These are phyloP conservation scores for Hemibagrus wyckioides DNA, from an alignment of 2,113 vertebrate genomes.

Conservation along the genomic window DNA sequence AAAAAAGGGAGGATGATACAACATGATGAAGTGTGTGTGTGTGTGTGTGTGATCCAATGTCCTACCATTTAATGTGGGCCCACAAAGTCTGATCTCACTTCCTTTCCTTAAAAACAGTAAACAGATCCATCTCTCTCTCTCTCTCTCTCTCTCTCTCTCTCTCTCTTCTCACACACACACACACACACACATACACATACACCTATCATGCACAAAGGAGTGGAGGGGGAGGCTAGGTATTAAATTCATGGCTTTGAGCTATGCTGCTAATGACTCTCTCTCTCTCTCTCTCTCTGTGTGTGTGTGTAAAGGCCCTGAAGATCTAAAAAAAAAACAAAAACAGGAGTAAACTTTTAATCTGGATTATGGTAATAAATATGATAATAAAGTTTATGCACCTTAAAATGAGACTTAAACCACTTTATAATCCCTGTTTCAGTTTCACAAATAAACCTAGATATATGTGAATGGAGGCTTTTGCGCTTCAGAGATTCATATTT, in stretches of 20 bases:
- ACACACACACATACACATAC: slow-evolving; percentile 33
- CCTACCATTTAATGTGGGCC: neutral
- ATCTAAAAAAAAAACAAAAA: neutral
- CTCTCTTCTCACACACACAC: slow-evolving; percentile 2
- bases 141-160: neutral
- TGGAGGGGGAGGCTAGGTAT: slow-evolving; percentile 1
- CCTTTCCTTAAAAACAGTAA: slow-evolving; percentile 34
- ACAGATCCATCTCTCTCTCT: slow-evolving; percentile 5
- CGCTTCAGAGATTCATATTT: neutral
- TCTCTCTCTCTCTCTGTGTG: neutral
- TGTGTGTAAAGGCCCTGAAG: neutral
- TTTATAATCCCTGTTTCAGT: neutral
- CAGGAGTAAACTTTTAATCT: neutral
- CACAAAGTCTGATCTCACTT: slow-evolving; percentile 32
- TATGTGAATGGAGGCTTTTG: neutral
- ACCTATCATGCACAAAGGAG: slow-evolving; percentile 19
- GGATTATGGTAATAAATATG: too few species aligned
- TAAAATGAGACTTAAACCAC: neutral
- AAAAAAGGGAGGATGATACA: slow-evolving; percentile 24
- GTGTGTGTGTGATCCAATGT: neutral
- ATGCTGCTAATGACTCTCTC: neutral
- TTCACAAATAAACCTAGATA: neutral
- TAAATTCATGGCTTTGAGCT: slow-evolving; percentile 12
- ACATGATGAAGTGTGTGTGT: slow-evolving; percentile 23
- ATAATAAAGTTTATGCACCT: neutral